phyloP scores from a whole-genome alignment of 2,888 invertebrate genomes.

The Anaspis maculata region DNA sequence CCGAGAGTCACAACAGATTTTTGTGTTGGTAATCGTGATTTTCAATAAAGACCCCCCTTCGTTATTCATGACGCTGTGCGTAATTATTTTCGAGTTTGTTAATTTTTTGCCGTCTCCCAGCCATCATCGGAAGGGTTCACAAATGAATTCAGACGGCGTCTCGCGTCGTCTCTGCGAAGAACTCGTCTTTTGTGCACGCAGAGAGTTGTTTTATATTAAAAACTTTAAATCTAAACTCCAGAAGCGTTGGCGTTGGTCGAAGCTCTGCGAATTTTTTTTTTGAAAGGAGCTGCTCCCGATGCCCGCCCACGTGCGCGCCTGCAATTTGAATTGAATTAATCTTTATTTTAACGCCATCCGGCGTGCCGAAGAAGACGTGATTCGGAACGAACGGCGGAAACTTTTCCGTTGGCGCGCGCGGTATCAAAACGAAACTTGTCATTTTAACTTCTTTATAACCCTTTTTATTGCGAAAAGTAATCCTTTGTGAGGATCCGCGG shows the following conservation, averaged over 20 bases:
- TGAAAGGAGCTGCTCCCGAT: conserved; percentile 17
- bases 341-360: conserved; percentile 24
- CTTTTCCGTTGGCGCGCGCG: no score
- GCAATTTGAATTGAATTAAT: conserved; percentile 26
- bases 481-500: neutral
- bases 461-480: neutral
- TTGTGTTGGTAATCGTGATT: no score
- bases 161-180: no score
- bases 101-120: neutral
- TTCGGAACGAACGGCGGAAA: conserved; percentile 8
- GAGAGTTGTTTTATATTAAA: conserved; percentile 14
- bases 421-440: conserved; percentile 6
- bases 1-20: no score
- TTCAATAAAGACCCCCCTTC: no score
- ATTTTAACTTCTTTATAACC: conserved; percentile 7
- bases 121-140: no score
- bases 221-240: conserved; percentile 13
- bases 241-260: no score
- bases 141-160: conserved; percentile 12
- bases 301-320: no score
- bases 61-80: no score
- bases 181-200: neutral
- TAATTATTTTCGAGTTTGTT: neutral
- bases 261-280: conserved; percentile 10
- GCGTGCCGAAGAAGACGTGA: conserved; percentile 9